These are phyloP conservation scores for Xestobium rufovillosum DNA, from an alignment of 2,888 invertebrate species.

Conservation along the genomic window DNA sequence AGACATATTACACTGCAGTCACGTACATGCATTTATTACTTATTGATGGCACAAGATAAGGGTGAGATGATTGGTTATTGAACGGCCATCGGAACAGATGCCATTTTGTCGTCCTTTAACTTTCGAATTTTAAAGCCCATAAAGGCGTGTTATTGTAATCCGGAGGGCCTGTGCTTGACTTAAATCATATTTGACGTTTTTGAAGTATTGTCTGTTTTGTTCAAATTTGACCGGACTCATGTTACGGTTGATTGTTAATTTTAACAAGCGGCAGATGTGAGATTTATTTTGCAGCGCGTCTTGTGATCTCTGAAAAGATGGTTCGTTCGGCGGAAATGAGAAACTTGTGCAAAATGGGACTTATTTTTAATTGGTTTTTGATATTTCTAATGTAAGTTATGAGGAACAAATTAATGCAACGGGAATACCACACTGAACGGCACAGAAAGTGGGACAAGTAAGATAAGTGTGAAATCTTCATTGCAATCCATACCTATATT, in stretches of 20 bases:
- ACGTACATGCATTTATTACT: slow-evolving; percentile 33
- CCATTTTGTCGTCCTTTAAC: slow-evolving; percentile 31
- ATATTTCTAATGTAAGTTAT: too few relatives aligned
- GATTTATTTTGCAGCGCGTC: slow-evolving; percentile 26
- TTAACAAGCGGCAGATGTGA: slow-evolving; percentile 31
- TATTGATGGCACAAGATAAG: slow-evolving; percentile 34
- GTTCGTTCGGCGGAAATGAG: too few relatives aligned
- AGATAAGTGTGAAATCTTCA: too few relatives aligned
- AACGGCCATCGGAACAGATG: slow-evolving; percentile 36
- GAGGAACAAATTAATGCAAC: too few relatives aligned
- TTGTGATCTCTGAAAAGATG: too few relatives aligned
- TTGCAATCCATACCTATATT: too few relatives aligned
- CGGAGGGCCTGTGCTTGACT: slow-evolving; percentile 21
- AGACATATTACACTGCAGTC: slow-evolving; percentile 30
- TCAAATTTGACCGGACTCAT: slow-evolving; percentile 32
- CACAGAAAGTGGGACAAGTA: too few relatives aligned
- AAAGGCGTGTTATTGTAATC: slow-evolving; percentile 32
- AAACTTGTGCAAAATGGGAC: too few relatives aligned
- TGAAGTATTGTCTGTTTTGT: slow-evolving; percentile 30
- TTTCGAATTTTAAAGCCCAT: slow-evolving; percentile 29
- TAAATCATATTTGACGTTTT: slow-evolving; percentile 39
- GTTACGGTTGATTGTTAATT: slow-evolving; percentile 23
- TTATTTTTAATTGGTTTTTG: too few relatives aligned
- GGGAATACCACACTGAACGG: too few relatives aligned
- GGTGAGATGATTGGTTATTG: slow-evolving; percentile 36